These are phyloP conservation scores for Trematocara stigmaticum DNA, from an alignment of 2,113 vertebrate genomes.

Conservation along the genomic window DNA sequence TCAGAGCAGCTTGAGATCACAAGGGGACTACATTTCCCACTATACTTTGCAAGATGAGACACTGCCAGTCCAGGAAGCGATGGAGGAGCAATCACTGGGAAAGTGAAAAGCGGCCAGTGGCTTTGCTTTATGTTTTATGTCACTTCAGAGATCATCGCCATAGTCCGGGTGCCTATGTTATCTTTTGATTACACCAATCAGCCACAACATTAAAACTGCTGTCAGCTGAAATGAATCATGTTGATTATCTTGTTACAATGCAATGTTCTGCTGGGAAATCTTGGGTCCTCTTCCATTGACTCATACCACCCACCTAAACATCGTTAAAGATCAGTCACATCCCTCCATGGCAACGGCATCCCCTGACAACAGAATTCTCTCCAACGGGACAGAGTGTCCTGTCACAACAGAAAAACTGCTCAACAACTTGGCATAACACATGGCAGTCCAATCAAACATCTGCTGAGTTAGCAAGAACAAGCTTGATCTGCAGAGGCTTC, in stretches of 20 bases:
- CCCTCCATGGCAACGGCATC: background rate
- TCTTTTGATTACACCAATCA: background rate
- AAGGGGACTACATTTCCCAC: constrained; percentile 35
- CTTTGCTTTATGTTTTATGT: background rate
- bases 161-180: background rate
- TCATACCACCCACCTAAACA: background rate
- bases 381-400: background rate
- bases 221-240: background rate
- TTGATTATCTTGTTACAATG: background rate
- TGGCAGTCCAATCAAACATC: background rate
- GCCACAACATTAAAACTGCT: background rate
- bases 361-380: background rate
- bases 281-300: background rate
- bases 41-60: constrained; percentile 37
- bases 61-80: constrained; percentile 63
- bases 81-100: background rate
- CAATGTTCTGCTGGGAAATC: background rate
- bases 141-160: background rate
- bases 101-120: constrained; percentile 30
- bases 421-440: background rate
- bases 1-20: constrained; percentile 67
- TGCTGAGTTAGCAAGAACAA: background rate
- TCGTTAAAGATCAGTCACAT: background rate
- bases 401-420: background rate
- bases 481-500: background rate